phyloP scores from a whole-genome alignment of 1,140 invertebrate species.

The Cherax destructor region DNA sequence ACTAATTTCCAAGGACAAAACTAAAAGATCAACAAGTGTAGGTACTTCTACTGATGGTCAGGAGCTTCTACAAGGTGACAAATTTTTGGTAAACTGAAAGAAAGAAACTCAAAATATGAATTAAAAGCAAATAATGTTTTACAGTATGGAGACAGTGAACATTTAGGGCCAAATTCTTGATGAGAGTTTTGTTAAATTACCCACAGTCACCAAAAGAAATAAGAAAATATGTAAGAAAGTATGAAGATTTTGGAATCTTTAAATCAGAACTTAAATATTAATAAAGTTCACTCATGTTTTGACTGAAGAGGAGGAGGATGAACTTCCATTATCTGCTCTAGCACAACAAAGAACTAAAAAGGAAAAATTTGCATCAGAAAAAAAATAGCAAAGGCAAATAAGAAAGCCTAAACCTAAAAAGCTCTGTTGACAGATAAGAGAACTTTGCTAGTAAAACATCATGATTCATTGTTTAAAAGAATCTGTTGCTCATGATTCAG shows the following conservation, averaged over 20 bases:
- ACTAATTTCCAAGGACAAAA: background rate
- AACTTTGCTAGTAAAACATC: background rate
- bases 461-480: conserved; percentile 2
- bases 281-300: background rate
- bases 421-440: background rate
- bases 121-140: background rate
- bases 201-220: background rate
- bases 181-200: background rate
- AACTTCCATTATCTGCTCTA: conserved; percentile 27
- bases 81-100: background rate
- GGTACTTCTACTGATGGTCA: background rate
- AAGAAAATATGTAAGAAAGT: background rate
- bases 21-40: background rate
- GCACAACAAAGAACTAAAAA: conserved; percentile 7
- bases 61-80: background rate
- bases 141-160: background rate
- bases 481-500: conserved; percentile 15
- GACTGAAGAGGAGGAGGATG: conserved; percentile 35
- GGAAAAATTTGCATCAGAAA: background rate
- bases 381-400: background rate
- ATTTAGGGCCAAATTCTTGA: background rate
- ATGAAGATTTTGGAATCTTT: background rate
- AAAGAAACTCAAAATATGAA: background rate
- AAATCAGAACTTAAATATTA: background rate
- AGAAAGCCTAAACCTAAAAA: background rate